These are phyloP conservation scores for Chrysolina haemoptera DNA, from an alignment of 2,888 invertebrate genomes.

Conservation along the genomic window DNA sequence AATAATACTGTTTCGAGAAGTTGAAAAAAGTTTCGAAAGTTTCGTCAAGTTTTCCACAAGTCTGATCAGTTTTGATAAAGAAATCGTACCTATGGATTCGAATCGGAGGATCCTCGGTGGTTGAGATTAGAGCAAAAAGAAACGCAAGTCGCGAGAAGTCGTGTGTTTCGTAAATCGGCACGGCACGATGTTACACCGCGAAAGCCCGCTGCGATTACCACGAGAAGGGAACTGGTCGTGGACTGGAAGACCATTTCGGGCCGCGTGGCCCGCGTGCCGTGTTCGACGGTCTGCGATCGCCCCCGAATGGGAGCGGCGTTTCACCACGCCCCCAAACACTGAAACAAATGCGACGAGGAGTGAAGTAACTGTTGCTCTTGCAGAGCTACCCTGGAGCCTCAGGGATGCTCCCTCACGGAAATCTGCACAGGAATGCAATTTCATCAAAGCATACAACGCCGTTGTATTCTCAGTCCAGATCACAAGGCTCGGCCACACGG, in stretches of 20 bases:
- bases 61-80: constrained; percentile 29
- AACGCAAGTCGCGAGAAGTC: constrained; percentile 25
- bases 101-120: constrained; percentile 35
- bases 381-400: constrained; percentile 60
- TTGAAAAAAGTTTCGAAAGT: constrained; percentile 43
- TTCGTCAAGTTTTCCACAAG: constrained; percentile 29
- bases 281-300: constrained; percentile 56
- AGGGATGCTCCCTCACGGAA: constrained; percentile 68
- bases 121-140: constrained; percentile 27
- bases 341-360: constrained; percentile 68
- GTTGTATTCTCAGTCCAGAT: constrained; percentile 67
- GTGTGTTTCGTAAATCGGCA: constrained; percentile 2
- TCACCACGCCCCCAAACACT: constrained; percentile 67
- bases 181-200: constrained; percentile 6
- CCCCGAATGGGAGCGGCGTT: constrained; percentile 67
- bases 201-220: constrained; percentile 47
- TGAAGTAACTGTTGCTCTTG: constrained; percentile 69
- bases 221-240: constrained; percentile 57
- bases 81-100: constrained; percentile 49
- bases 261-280: constrained; percentile 57
- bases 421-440: constrained; percentile 71
- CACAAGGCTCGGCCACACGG: constrained; percentile 69
- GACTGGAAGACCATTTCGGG: constrained; percentile 55
- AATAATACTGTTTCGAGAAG: constrained; percentile 44
- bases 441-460: constrained; percentile 69